Evolutionary conservation across 2,113 vertebrate species (phyloP).

Genomic region (Camelus dromedarius): DNA sequence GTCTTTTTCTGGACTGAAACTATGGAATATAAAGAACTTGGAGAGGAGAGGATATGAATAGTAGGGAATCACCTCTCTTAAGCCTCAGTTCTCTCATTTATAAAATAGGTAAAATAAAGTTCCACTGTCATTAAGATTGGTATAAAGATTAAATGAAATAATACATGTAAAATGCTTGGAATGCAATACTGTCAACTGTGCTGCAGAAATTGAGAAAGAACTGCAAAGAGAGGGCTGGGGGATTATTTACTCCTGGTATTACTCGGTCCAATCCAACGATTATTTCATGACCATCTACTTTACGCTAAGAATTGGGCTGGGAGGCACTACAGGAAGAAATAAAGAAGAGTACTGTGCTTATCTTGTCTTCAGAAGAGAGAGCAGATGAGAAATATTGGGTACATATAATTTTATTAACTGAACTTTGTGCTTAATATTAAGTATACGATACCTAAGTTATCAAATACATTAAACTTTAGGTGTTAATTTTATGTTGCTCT

Average conservation of each 20-base stretch:
- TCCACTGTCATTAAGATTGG: not conserved
- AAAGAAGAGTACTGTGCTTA: not conserved
- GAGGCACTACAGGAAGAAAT: not conserved
- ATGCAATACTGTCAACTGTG: not conserved
- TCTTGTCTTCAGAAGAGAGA: constrained; percentile 12
- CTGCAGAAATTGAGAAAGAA: constrained; percentile 13
- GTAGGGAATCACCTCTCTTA: not conserved
- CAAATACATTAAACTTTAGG: constrained; percentile 17
- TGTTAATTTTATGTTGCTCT: constrained; percentile 2
- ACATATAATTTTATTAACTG: constrained; percentile 42
- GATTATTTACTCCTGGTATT: not conserved
- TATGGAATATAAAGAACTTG: constrained; percentile 16
- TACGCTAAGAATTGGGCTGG: not conserved
- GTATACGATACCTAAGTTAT: not conserved
- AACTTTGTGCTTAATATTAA: not conserved
- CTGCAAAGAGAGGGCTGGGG: not conserved
- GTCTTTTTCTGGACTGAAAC: not conserved
- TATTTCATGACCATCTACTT: not conserved
- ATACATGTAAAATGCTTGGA: not conserved
- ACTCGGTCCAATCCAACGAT: not conserved
- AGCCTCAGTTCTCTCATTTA: not conserved
- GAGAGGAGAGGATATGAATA: not conserved
- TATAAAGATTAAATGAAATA: not conserved
- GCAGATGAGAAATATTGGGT: not conserved
- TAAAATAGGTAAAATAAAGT: not conserved